Conservation (phyloP, 2,113 vertebrate genomes). For the Pelobates fuscus region DNA sequence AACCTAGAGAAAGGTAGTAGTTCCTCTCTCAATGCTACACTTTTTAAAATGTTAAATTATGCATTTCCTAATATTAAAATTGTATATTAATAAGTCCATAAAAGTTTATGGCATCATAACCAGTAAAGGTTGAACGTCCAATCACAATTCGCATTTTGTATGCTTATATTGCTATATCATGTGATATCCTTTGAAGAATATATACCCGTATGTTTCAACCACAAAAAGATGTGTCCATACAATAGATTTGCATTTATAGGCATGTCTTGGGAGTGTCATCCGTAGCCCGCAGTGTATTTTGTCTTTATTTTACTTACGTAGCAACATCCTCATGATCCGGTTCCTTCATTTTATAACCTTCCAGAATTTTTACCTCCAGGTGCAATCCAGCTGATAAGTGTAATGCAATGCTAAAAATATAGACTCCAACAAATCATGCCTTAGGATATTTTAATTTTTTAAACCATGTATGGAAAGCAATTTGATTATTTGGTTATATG, state of each 20-base stretch:
- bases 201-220: too few species aligned
- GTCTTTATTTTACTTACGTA: slow-evolving; percentile 1
- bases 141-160: too few species aligned
- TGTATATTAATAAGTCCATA: too few species aligned
- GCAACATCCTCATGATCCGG: not conserved
- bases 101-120: too few species aligned
- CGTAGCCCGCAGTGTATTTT: slow-evolving; percentile 21
- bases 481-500: slow-evolving; percentile 9
- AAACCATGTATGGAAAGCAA: slow-evolving; percentile 31
- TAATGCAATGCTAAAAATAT: slow-evolving; percentile 27
- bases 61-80: too few species aligned
- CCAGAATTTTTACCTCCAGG: slow-evolving; percentile 25
- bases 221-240: not conserved
- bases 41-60: too few species aligned
- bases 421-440: slow-evolving; percentile 26
- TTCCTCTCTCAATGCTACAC: too few species aligned
- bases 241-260: not conserved
- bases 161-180: too few species aligned
- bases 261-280: slow-evolving; percentile 10
- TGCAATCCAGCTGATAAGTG: slow-evolving; percentile 23
- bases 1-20: too few species aligned
- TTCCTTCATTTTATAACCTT: not conserved
- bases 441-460: slow-evolving; percentile 27
- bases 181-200: too few species aligned
- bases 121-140: too few species aligned